phyloP scores from a whole-genome alignment of 2,888 invertebrate species.

The Candidula unifasciata region DNA sequence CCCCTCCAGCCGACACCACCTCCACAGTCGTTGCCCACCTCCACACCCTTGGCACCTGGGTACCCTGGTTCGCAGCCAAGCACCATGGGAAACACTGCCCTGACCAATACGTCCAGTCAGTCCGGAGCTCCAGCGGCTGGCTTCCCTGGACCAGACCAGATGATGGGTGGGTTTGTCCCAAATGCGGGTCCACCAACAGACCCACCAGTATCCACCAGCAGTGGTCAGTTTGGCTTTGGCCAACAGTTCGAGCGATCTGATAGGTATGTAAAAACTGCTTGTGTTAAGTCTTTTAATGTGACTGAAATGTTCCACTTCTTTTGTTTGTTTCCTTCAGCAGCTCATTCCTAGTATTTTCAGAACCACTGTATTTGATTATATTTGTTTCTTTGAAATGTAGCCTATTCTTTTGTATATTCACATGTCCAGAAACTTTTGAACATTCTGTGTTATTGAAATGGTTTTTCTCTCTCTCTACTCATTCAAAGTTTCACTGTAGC shows the following conservation, averaged over 20 bases:
- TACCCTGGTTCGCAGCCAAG: slow-evolving; percentile 39
- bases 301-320: not conserved
- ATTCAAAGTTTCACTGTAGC: not conserved
- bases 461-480: too few relatives aligned
- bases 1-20: slow-evolving; percentile 39
- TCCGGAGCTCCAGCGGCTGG: slow-evolving; percentile 34
- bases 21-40: slow-evolving; percentile 44
- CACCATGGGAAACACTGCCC: slow-evolving; percentile 34
- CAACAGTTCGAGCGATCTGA: slow-evolving; percentile 68
- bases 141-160: slow-evolving; percentile 49
- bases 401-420: too few relatives aligned
- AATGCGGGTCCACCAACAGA: not conserved
- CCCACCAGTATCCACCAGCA: slow-evolving; percentile 18
- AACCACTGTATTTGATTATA: too few relatives aligned
- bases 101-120: slow-evolving; percentile 37
- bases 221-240: slow-evolving; percentile 66
- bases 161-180: slow-evolving; percentile 24
- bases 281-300: not conserved
- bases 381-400: too few relatives aligned
- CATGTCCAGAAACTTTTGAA: too few relatives aligned
- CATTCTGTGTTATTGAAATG: too few relatives aligned
- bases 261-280: slow-evolving; percentile 56
- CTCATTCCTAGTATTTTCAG: too few relatives aligned
- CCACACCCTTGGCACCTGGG: slow-evolving; percentile 53
- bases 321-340: too few relatives aligned